Base-by-base conservation (phyloP, 1,140 invertebrate genomes). In the Psilanteris sp. region DNA sequence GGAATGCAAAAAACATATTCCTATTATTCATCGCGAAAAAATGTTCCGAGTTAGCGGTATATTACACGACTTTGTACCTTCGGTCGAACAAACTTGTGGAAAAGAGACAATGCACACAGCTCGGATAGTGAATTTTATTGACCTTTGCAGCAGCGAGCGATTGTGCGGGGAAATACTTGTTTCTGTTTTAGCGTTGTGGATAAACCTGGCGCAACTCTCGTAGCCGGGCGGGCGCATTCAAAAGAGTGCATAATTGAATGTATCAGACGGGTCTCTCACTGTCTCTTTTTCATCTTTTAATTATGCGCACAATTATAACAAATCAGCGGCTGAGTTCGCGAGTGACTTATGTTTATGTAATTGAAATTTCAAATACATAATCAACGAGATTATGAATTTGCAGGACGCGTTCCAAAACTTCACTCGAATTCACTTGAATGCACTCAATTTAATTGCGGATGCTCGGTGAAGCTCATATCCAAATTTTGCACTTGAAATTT, bases 361-460 rank as follows among this genome's bases (percentile, higher is more conserved):
- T 68, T 68, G 64, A 50, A 59, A 50, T 68, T 68, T 50, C 41
- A 37, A 59, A 34, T 50, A 43, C 64, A 57, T 61, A 59, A 61
- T 61, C 44, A 71, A 61, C 55, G 32, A 34, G 67, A 71, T 71
- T 61, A 71, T 61, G 37, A 59, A 61, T 71, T 71, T 71, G 32
- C 67, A 61, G 46, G 37, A 10, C 48, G 46, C 54, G 44, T 46
- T 62, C 41, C 67, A 62, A 62, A 71, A 71, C 67, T 62, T 71
- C 57, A 55, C 29, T 55, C 48, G 36, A 62, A 71, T 55, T 29
- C 67, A 26, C 67, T 54, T 55, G 48, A 71, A 62, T 71, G 55
- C 67, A 71, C 57, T 62, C 67, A 62, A 71, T 61, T 71, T 55
- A 71, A 71, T 59, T 71, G 57, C 57, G 46, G 66, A 71, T 54